Percentiles rank a stretch among this genome's conserved stretches.
phyloP scores from a whole-genome alignment of 2,888 invertebrate genomes.

The Oasisia sp. region DNA sequence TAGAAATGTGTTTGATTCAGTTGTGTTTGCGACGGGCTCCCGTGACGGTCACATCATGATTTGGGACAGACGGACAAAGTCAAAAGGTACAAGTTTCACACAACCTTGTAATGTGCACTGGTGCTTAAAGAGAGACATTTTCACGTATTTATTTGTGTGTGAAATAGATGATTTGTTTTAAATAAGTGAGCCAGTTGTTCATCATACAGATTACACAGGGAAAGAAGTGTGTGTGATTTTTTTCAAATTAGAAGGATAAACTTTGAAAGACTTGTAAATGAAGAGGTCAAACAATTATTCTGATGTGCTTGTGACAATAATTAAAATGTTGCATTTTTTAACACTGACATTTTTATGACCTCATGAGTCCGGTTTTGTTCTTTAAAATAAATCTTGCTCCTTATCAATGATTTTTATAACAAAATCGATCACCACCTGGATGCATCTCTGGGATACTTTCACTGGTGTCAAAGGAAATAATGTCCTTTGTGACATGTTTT shows the following conservation, averaged over 20 bases:
- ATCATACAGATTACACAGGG: neutral
- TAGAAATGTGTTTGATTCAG: slow-evolving; percentile 62
- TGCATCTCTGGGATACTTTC: too few species aligned
- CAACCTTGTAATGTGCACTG: too few species aligned
- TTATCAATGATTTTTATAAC: too few species aligned
- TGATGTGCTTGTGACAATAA: neutral
- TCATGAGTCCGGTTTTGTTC: too few species aligned
- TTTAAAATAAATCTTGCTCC: too few species aligned
- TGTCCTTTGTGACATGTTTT: too few species aligned
- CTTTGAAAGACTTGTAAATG: neutral
- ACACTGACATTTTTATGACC: neutral
- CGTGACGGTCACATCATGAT: slow-evolving; percentile 87
- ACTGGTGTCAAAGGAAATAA: too few species aligned
- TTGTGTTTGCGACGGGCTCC: slow-evolving; percentile 87
- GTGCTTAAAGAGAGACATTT: neutral
- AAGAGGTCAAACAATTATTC: neutral
- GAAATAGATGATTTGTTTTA: neutral
- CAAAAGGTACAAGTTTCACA: slow-evolving; percentile 34
- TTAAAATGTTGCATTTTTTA: neutral
- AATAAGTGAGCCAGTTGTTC: neutral
- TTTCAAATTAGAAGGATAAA: neutral
- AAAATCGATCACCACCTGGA: too few species aligned
- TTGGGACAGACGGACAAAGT: slow-evolving; percentile 76
- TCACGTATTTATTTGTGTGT: neutral
- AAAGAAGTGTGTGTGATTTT: neutral